Base-by-base conservation (phyloP, 2,888 invertebrate species). In the Dendrolimus houi region DNA sequence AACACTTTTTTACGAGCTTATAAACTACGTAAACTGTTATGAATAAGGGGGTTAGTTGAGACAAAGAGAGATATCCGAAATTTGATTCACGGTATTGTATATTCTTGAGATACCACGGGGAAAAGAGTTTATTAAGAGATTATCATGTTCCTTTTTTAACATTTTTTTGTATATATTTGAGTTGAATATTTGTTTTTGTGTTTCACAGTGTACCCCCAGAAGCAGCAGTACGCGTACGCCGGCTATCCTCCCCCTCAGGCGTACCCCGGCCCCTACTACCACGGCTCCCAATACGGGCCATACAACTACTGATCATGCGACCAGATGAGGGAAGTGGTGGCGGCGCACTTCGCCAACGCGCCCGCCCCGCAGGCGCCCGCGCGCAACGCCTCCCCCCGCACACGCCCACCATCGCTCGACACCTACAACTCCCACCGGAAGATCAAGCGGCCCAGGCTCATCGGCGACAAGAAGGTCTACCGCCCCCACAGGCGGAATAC, bases 161-260 rank as follows among this genome's bases (percentile, higher is more conserved):
- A 6, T 6, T 29, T 6, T 29, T 0, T 29, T 29, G 29, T 3
- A 6, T 29, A 29, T 29, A 29, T 29, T 29, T 29, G 29, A 29
- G 29, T 29, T 29, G 29, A 29, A 29, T 29, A 29, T 29, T 29
- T 29, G 29, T 29, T 17, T 52, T 3, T 56, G 9, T 63, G 52
- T 59, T 57, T 53, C 90, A 54, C 93, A 96, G 97, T 98, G 74
- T 98, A 98, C 90, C 97, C 97, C 56, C 97, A 97, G 86, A 98
- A 98, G 87, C 97, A 97, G 83, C 97, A 96, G 70, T 96, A 97
- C 79, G 96, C 97, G 13, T 97, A 97, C 82, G 96, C 97, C 57
- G 96, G 96, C 60, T 97, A 97, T 83, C 96, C 96, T 58, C 95
- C 95, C 0, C 94, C 94, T 57, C 94, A 93, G 63, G 95, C 96